Percentiles rank a stretch among this genome's conserved stretches.
phyloP scores from a whole-genome alignment of 2,888 invertebrate species.

The Spialia ferax region DNA sequence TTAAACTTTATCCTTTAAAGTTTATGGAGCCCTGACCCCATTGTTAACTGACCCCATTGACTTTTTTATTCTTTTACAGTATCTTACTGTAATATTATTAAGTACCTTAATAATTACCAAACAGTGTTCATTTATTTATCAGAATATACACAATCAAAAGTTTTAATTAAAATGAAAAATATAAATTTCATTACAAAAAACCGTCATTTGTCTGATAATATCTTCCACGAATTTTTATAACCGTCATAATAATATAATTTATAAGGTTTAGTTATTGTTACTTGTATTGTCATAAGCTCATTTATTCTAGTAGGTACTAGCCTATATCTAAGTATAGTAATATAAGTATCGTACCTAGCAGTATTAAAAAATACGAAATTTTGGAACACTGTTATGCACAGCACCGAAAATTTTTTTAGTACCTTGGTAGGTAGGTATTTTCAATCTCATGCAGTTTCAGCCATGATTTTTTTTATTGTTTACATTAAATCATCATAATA shows the following conservation, averaged over 20 bases:
- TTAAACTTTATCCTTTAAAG: no score
- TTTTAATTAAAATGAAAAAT: neutral
- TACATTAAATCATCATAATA: no score
- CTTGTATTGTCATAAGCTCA: neutral
- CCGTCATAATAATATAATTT: neutral
- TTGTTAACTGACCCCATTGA: no score
- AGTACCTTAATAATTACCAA: no score
- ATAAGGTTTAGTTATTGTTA: neutral
- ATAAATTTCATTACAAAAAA: neutral
- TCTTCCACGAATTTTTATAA: neutral
- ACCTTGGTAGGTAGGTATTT: neutral
- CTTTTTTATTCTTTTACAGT: no score
- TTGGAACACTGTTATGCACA: slow-evolving; percentile 9
- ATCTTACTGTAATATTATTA: no score
- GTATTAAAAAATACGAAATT: no score
- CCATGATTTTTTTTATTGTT: no score
- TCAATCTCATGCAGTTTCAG: no score
- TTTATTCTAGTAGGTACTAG: neutral
- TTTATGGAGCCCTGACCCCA: no score
- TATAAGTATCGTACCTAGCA: neutral
- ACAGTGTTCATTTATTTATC: neutral
- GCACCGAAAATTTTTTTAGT: neutral
- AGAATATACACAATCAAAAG: neutral
- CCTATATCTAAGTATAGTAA: no score
- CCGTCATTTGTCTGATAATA: neutral